These are phyloP conservation scores for Accipiter virgatus DNA, from an alignment of 2,113 vertebrate genomes.

Conservation along the genomic window DNA sequence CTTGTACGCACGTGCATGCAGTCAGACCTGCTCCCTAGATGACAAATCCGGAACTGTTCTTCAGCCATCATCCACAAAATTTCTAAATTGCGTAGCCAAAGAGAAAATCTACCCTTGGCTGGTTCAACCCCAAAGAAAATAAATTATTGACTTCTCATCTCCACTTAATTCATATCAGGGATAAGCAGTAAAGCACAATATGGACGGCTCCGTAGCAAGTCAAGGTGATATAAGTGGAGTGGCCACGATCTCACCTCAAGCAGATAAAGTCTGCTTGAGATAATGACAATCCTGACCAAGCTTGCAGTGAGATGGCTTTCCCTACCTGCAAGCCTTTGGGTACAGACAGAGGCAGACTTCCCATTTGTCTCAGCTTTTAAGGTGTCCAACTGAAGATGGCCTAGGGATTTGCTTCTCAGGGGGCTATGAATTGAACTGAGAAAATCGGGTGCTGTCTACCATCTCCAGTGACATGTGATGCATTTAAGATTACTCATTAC, in stretches of 20 bases:
- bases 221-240: not conserved
- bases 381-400: not conserved
- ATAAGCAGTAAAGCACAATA: not conserved
- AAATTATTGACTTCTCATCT: not conserved
- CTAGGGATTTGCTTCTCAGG: not conserved
- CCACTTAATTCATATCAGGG: not conserved
- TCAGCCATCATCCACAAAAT: not conserved
- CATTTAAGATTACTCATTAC: not conserved
- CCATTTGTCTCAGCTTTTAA: not conserved
- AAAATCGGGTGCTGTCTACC: not conserved
- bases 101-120: not conserved
- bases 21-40: not conserved
- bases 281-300: not conserved
- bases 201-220: not conserved
- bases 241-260: not conserved
- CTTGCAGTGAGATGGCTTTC: not conserved
- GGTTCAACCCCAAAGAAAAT: not conserved
- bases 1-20: not conserved
- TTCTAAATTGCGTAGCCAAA: not conserved
- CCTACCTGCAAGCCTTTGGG: not conserved
- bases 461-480: not conserved
- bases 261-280: not conserved
- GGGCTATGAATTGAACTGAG: not conserved
- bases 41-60: not conserved
- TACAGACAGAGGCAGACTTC: not conserved